These are phyloP conservation scores for Sebastes steindachneri DNA, from an alignment of 2,797 vertebrate genomes.

Conservation along the genomic window DNA sequence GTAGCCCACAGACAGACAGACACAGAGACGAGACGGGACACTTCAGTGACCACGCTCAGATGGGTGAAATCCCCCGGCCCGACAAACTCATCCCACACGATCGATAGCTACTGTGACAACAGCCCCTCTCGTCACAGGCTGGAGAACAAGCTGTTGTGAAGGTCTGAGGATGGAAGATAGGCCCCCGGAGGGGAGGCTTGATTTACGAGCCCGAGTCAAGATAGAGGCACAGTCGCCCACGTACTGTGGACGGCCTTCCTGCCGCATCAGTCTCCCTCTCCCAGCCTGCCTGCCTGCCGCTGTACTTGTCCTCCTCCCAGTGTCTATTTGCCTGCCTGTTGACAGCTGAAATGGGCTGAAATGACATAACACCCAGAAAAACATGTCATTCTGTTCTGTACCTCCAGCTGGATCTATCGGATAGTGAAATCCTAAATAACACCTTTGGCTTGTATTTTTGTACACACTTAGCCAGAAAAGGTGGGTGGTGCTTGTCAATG, in stretches of 20 bases:
- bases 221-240: conserved; percentile 71
- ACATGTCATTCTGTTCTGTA: conserved; percentile 36
- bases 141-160: conserved; percentile 78
- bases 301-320: conserved; percentile 49
- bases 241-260: conserved; percentile 66
- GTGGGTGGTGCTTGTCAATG: background rate
- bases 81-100: conserved; percentile 77
- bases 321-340: conserved; percentile 53
- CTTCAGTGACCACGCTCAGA: conserved; percentile 67
- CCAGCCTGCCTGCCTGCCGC: conserved; percentile 30
- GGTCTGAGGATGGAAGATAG: conserved; percentile 77
- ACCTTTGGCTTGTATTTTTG: conserved; percentile 26
- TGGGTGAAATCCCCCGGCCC: conserved; percentile 68
- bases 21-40: conserved; percentile 64
- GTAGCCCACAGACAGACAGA: conserved; percentile 56
- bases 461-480: conserved; percentile 17
- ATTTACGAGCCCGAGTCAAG: conserved; percentile 76
- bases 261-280: conserved; percentile 65
- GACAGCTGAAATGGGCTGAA: conserved; percentile 62
- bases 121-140: conserved; percentile 73
- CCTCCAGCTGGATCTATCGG: conserved; percentile 23
- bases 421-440: conserved; percentile 45
- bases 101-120: conserved; percentile 80
- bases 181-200: conserved; percentile 71
- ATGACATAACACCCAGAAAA: conserved; percentile 56